Percentiles rank a stretch among this genome's conserved stretches.
Evolutionary conservation across 1,140 invertebrate genomes (phyloP).

Genomic region (Thalassaphorura encarpata): DNA sequence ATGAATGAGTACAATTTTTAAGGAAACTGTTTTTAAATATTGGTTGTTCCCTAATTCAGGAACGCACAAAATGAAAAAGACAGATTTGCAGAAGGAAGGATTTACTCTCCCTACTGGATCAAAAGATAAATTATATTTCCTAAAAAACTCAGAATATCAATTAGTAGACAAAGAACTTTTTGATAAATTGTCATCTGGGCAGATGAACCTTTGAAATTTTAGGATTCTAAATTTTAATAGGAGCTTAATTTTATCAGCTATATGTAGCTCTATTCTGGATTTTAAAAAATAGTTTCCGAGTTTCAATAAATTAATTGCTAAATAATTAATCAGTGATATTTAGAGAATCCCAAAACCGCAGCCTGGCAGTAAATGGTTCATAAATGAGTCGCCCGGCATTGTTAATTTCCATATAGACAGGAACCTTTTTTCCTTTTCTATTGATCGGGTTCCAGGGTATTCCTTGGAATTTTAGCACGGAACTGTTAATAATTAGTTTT

Average conservation of each 20-base stretch:
- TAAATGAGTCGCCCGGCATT: slow-evolving; percentile 5
- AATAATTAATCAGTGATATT: background rate
- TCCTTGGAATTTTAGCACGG: no score
- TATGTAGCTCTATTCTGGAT: background rate
- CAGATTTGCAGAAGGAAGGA: slow-evolving; percentile 81
- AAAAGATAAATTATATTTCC: no score
- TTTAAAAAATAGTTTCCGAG: background rate
- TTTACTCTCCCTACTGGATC: no score
- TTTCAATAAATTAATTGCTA: background rate
- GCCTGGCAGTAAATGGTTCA: slow-evolving; percentile 5
- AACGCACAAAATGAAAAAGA: slow-evolving; percentile 89
- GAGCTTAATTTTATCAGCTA: background rate
- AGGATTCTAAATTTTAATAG: no score
- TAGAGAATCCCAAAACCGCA: slow-evolving; percentile 17
- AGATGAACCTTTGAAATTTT: no score
- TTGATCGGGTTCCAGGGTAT: no score
- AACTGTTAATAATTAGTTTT: no score
- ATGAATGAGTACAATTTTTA: background rate
- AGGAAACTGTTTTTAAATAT: background rate
- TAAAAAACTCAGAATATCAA: no score
- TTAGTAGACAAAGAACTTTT: no score
- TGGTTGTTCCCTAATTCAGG: slow-evolving; percentile 41
- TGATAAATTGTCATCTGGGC: no score
- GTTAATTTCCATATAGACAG: slow-evolving; percentile 8
- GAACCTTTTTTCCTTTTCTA: background rate